Base-by-base conservation (phyloP, 2,888 invertebrate genomes). In the Xestia xanthographa region DNA sequence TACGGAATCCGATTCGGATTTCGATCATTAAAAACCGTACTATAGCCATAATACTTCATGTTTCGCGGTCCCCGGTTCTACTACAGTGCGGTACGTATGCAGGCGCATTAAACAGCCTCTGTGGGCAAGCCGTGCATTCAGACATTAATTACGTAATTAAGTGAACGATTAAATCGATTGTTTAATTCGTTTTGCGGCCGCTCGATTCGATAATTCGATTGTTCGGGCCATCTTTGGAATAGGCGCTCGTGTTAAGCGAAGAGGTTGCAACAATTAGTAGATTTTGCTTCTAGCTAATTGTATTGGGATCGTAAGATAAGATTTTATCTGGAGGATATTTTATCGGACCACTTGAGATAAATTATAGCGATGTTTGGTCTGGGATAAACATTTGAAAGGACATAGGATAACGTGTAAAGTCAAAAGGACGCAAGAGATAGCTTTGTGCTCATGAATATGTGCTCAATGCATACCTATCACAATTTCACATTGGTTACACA, bases 61-160 rank as follows among this genome's bases (percentile, higher is more conserved):
- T 88, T 85, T 80, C 68, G 82, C 60, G 84, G 83, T 87, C 80
- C 72, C 63, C 69, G 72, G 82, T 79, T 87, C 75, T 83, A 86
- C 77, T 76, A 77, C 81, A 86, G 68, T 81, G 84, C 79, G 82
- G 89, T 85, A 79, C 68, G 81, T 83, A 86, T 86, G 83, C 88
- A 87, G 84, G 77, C 75, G 84, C 86, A 91, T 92, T 90, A 89
- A 91, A 82, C 80, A 81, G 84, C 79, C 77, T 72, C 77, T 87
- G 84, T 84, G 83, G 80, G 84, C 84, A 87, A 79, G 89, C 89
- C 75, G 72, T 88, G 86, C 88, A 87, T 86, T 91, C 90, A 88
- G 87, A 91, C 93, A 93, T 94, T 94, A 94, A 95, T 94, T 94
- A 93, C 88, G 93, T 93, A 95, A 95, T 95, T 94, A 94, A 95